Evolutionary conservation across 2,113 vertebrate genomes (phyloP).

Genomic region (Grallaria varia): DNA sequence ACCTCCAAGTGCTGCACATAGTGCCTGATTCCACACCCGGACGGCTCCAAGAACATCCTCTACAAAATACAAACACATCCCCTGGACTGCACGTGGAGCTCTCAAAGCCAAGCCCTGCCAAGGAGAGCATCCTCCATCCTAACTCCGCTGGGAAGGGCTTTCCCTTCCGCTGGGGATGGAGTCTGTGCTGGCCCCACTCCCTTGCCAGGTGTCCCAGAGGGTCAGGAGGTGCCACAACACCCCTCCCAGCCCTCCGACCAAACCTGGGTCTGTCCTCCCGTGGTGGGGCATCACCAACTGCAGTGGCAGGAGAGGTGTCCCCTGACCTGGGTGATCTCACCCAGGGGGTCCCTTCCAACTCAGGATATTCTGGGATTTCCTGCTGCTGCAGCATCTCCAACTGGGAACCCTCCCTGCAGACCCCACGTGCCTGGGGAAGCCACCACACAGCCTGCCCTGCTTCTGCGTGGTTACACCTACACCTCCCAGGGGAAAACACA

Average conservation of each 20-base stretch:
- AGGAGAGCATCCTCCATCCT: not conserved
- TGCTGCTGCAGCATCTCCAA: fast-evolving
- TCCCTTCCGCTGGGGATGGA: not conserved
- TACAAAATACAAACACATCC: not conserved
- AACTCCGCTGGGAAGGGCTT: not conserved
- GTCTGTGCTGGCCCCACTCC: not conserved
- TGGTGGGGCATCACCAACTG: not conserved
- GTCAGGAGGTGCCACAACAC: not conserved
- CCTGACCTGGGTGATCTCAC: not conserved
- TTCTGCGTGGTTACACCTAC: not conserved
- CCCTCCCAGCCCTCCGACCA: not conserved
- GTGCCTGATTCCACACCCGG: not conserved
- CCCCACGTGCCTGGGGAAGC: not conserved
- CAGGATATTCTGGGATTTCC: not conserved
- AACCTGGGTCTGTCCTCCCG: not conserved
- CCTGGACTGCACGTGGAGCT: not conserved
- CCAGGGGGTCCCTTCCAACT: not conserved
- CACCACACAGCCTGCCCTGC: not conserved
- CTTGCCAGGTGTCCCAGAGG: not conserved
- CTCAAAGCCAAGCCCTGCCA: not conserved
- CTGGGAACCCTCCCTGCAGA: not conserved
- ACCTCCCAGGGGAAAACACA: not conserved
- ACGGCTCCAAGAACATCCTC: not conserved
- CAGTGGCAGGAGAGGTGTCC: not conserved
- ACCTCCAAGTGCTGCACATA: not conserved